Conservation (phyloP, 2,113 vertebrate genomes). For the Cariama cristata region DNA sequence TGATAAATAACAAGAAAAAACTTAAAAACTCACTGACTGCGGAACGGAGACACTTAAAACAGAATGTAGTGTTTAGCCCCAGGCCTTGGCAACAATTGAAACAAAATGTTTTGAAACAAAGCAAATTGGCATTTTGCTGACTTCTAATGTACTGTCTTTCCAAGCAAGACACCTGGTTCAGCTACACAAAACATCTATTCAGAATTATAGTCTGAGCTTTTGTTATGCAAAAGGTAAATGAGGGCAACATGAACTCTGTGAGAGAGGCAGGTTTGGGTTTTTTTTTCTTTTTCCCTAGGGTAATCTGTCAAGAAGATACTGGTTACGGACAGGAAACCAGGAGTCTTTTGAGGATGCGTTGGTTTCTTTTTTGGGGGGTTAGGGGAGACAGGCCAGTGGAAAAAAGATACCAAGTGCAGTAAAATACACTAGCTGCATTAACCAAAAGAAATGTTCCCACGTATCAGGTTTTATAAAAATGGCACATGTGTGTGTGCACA, state of each 20-base stretch:
- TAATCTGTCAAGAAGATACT: not conserved
- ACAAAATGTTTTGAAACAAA: conserved; percentile 74
- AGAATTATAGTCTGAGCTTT: conserved; percentile 63
- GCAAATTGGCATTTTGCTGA: conserved; percentile 76
- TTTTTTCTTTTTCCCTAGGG: not conserved
- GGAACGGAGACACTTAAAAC: conserved; percentile 54
- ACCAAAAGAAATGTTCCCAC: not conserved
- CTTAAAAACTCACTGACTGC: conserved; percentile 15
- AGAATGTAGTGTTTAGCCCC: conserved; percentile 64
- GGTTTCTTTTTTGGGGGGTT: not conserved
- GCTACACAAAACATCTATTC: conserved; percentile 70
- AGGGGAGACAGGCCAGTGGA: not conserved
- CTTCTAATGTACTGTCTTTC: conserved; percentile 64
- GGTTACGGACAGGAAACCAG: conserved; percentile 4
- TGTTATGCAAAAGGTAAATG: conserved; percentile 71
- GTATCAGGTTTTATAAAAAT: not conserved
- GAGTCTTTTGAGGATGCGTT: not conserved
- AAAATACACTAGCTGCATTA: not conserved
- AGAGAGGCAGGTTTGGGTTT: conserved; percentile 8
- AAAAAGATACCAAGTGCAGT: not conserved
- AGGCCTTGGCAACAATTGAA: conserved; percentile 77
- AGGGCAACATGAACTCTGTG: conserved; percentile 56
- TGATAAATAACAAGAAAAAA: conserved; percentile 28
- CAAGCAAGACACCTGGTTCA: conserved; percentile 75
- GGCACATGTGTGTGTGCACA: not conserved